A percentile compares a stretch with the other conserved stretches of the same genome.
Evolutionary conservation across 2,888 invertebrate species (phyloP).

Genomic region (Heterodera filipjevi): DNA sequence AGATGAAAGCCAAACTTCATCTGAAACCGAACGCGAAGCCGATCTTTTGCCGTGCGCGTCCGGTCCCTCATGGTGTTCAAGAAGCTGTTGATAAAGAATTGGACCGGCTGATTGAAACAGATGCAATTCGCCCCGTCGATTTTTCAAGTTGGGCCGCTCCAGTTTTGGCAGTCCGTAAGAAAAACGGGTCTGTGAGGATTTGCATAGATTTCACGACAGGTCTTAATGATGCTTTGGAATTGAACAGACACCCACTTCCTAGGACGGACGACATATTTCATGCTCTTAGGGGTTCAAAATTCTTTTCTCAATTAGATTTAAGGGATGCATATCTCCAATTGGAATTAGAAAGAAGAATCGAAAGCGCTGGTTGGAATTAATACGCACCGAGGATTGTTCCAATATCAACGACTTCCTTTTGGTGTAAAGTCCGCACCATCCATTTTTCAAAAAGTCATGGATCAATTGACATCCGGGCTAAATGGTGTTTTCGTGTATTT

Average conservation of each 20-base stretch:
- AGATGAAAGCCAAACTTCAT: slow-evolving; percentile 32
- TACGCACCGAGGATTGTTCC: too few species aligned
- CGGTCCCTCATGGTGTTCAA: slow-evolving; percentile 40
- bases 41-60: slow-evolving; percentile 39
- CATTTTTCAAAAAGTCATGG: too few species aligned
- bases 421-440: too few species aligned
- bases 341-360: slow-evolving; percentile 38
- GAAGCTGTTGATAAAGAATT: slow-evolving; percentile 40
- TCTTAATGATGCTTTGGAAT: slow-evolving; percentile 42
- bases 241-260: slow-evolving; percentile 49
- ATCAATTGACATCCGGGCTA: slow-evolving; percentile 40
- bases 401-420: too few species aligned
- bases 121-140: slow-evolving; percentile 35
- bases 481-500: slow-evolving; percentile 39
- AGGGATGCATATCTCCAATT: slow-evolving; percentile 48
- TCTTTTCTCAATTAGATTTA: slow-evolving; percentile 48
- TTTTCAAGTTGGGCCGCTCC: slow-evolving; percentile 48
- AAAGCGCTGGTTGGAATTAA: slow-evolving; percentile 32
- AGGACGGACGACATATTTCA: slow-evolving; percentile 43
- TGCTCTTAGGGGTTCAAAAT: slow-evolving; percentile 38
- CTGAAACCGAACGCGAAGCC: slow-evolving; percentile 38
- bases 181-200: slow-evolving; percentile 37
- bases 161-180: slow-evolving; percentile 42
- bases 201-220: slow-evolving; percentile 44
- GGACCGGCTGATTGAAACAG: slow-evolving; percentile 35